Conservation (phyloP, 1,140 invertebrate species). For the Pseudomyrmex cubaensis region DNA sequence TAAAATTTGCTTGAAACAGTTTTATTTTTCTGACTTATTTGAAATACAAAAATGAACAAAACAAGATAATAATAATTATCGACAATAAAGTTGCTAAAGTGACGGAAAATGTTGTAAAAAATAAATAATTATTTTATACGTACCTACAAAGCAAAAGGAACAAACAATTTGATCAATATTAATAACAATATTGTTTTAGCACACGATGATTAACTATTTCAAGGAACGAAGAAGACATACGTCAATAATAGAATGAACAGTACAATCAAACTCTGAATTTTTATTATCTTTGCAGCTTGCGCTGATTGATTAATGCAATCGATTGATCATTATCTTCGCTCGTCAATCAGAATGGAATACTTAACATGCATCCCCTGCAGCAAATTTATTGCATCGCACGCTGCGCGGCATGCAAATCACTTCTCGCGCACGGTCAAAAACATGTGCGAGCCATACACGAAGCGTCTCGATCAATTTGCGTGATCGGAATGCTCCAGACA, state of each 20-base stretch:
- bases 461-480: constrained; percentile 2
- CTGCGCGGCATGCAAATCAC: constrained; percentile 8
- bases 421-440: constrained; percentile 8
- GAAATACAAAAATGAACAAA: neutral
- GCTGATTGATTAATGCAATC: constrained; percentile 24
- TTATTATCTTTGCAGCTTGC: neutral
- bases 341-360: neutral
- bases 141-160: neutral
- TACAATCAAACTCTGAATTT: neutral
- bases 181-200: constrained; percentile 4
- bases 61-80: neutral
- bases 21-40: neutral
- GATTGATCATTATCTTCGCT: constrained; percentile 8
- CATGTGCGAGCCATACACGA: constrained; percentile 5
- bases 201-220: neutral
- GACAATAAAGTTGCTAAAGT: constrained; percentile 6
- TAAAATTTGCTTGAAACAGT: neutral
- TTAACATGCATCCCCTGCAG: neutral
- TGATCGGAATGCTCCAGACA: constrained; percentile 15
- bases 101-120: neutral
- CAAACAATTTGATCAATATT: neutral
- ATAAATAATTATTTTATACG: constrained; percentile 3
- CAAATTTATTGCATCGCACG: constrained; percentile 6
- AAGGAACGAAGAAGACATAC: neutral
- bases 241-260: neutral